These are phyloP conservation scores for Tenualosa ilisha DNA, from an alignment of 2,797 vertebrate species.

Conservation along the genomic window DNA sequence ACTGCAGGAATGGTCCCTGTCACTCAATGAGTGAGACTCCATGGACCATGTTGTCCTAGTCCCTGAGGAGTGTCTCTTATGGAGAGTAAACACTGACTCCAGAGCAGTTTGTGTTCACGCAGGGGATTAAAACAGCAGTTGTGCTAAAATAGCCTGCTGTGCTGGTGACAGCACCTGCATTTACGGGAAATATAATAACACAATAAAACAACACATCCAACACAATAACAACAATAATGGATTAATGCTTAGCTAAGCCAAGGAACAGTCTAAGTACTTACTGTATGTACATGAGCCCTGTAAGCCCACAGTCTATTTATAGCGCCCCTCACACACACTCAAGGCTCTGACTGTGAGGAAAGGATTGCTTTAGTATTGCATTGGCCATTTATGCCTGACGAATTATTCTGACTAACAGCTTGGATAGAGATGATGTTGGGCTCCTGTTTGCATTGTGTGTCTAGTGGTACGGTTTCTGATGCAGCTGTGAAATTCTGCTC, in stretches of 20 bases:
- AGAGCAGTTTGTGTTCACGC: not conserved
- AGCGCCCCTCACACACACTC: not conserved
- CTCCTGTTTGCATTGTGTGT: too few relatives aligned
- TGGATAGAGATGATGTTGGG: too few relatives aligned
- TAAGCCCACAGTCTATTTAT: not conserved
- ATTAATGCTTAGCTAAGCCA: not conserved
- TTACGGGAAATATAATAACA: not conserved
- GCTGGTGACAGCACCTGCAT: not conserved
- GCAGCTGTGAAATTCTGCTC: not conserved
- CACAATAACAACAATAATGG: not conserved
- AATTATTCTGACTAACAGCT: too few relatives aligned
- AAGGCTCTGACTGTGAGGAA: not conserved
- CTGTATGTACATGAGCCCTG: not conserved
- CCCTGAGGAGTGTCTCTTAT: not conserved
- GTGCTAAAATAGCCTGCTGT: not conserved
- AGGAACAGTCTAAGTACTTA: not conserved
- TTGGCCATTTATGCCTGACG: not conserved
- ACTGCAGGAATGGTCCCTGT: slow-evolving; percentile 24
- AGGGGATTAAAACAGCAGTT: not conserved
- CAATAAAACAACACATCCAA: too few relatives aligned
- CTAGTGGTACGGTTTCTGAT: too few relatives aligned
- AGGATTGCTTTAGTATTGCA: not conserved
- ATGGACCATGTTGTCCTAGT: not conserved
- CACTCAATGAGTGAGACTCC: slow-evolving; percentile 40
- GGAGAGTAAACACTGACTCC: not conserved